Evolutionary conservation across 1,140 invertebrate species (phyloP).

Genomic region (Parapsyche elsis): DNA sequence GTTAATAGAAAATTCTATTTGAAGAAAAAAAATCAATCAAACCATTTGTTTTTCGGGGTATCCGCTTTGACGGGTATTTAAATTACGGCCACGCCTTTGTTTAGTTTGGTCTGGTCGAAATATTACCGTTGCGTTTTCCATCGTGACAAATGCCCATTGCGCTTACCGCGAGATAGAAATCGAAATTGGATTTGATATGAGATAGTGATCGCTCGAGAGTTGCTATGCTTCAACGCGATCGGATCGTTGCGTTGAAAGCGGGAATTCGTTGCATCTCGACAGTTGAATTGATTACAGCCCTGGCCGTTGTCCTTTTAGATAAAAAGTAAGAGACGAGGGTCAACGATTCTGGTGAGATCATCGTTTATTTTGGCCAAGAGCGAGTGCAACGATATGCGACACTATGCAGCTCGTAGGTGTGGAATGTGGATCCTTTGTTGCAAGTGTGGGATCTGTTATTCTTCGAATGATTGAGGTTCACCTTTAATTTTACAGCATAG

Average conservation of each 20-base stretch:
- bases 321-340: not conserved
- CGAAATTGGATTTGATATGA: not conserved
- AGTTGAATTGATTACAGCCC: not conserved
- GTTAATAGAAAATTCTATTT: slow-evolving; percentile 52
- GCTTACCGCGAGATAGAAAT: too few relatives aligned
- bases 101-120: not conserved
- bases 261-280: not conserved
- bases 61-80: not conserved
- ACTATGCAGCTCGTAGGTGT: too few relatives aligned
- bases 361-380: not conserved
- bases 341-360: not conserved
- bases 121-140: not conserved
- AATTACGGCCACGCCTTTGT: not conserved
- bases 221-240: not conserved
- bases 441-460: too few relatives aligned
- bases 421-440: too few relatives aligned
- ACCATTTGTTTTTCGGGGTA: not conserved
- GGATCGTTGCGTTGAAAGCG: too few relatives aligned
- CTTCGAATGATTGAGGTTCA: too few relatives aligned
- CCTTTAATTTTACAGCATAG: too few relatives aligned
- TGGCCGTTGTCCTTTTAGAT: not conserved
- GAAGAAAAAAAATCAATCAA: not conserved
- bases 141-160: too few relatives aligned
- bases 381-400: too few relatives aligned
- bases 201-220: not conserved